Base-by-base conservation (phyloP, 2,113 vertebrate genomes). In the Brienomyrus brachyistius region DNA sequence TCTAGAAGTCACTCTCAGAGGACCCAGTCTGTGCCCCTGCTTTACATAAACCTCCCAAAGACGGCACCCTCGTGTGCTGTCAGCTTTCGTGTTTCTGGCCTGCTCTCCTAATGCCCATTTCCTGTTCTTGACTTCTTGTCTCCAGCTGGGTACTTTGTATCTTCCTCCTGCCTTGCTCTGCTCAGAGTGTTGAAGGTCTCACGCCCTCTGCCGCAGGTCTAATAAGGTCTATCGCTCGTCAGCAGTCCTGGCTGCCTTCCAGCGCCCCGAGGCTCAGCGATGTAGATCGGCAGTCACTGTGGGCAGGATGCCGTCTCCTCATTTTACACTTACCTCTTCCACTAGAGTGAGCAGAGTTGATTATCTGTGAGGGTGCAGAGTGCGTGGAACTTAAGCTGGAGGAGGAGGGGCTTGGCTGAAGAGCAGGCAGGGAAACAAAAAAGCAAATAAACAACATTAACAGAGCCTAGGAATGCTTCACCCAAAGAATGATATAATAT, bases 361-460 rank as follows among this genome's bases (percentile, higher is more conserved):
- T 97, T 95, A 98, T 97, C 95, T 99, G 97, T 83, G 98, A 98
- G 0, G 97, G 97, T 89, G 97, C 97, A 1, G 98, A 98, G 92
- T 98, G 97, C 87, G 98, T 98, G 66, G 98, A 98, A 92, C 97
- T 98, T 94, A 99, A 95, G 93, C 98, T 99, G 90, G 98, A 99
- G 92, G 98, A 98, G 90, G 97, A 98, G 86, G 98, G 98, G 94
- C 98, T 98, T 56, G 98, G 97, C 97, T 99, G 95, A 91, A 95
- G 15, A 93, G 95, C 84, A 93, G 95, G 90, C 95, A 93, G 94
- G 92, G 95, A 93, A 95, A 86, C 94, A 11, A 88, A 66, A 43
- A 59, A 6, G 5, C 17, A 70, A 43, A 7, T 5, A 47, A 43
- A 66, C 15, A 77, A 85, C 50, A 51, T 86, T 51, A 86, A 87